Conservation (phyloP, 2,888 invertebrate genomes). For the Chironomus tentans region DNA sequence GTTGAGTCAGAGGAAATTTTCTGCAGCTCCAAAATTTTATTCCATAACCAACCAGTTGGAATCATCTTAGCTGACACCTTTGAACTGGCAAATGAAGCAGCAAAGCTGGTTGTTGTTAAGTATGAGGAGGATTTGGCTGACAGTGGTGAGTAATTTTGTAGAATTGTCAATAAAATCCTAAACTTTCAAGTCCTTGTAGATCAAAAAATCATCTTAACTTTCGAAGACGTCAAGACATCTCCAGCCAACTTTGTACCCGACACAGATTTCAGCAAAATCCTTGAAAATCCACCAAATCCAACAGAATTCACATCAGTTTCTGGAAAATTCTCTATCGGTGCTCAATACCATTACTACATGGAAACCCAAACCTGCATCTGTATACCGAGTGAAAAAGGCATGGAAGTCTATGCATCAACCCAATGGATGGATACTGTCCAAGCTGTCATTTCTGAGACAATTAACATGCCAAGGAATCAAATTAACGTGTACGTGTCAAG, state of each 20-base stretch:
- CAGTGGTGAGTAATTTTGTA: too few relatives aligned
- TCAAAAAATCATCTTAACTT: neutral
- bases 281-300: slow-evolving; percentile 34
- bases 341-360: slow-evolving; percentile 63
- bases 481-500: slow-evolving; percentile 53
- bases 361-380: slow-evolving; percentile 56
- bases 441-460: slow-evolving; percentile 45
- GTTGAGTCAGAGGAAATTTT: slow-evolving; percentile 30
- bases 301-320: slow-evolving; percentile 34
- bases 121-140: slow-evolving; percentile 31
- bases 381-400: slow-evolving; percentile 56
- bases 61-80: slow-evolving; percentile 53
- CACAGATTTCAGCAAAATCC: slow-evolving; percentile 35
- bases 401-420: slow-evolving; percentile 52
- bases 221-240: neutral
- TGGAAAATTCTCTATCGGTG: slow-evolving; percentile 46
- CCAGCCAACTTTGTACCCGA: neutral
- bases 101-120: slow-evolving; percentile 46
- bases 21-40: slow-evolving; percentile 33
- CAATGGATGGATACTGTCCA: slow-evolving; percentile 52
- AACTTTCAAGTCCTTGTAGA: too few relatives aligned
- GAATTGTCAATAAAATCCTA: too few relatives aligned
- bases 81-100: slow-evolving; percentile 47
- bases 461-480: slow-evolving; percentile 50
- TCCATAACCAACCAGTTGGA: slow-evolving; percentile 55